Conservation (phyloP, 2,113 vertebrate genomes). For the Athene noctua region DNA sequence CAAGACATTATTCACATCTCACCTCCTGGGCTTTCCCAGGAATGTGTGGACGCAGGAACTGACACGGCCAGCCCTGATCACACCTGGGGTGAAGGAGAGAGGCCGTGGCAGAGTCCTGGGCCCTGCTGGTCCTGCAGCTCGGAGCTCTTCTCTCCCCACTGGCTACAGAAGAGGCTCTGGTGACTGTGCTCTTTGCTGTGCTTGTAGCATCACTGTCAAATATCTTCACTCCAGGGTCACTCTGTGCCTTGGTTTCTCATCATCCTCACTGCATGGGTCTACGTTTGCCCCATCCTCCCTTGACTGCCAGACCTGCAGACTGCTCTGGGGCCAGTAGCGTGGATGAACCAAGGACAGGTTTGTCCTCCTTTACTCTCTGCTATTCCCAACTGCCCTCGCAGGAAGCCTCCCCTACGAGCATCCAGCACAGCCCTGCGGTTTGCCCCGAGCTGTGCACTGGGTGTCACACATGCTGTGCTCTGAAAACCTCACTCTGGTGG, state of each 20-base stretch:
- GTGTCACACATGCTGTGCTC: accelerated
- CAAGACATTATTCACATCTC: neutral
- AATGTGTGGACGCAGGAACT: neutral
- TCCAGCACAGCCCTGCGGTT: neutral
- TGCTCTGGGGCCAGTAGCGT: neutral
- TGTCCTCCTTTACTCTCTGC: neutral
- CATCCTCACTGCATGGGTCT: neutral
- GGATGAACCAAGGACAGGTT: neutral
- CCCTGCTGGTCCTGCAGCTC: neutral
- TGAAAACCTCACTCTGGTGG: neutral
- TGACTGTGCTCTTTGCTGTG: neutral
- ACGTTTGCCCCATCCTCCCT: neutral
- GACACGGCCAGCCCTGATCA: neutral
- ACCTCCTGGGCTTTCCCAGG: neutral
- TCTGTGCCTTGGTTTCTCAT: neutral
- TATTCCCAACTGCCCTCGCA: neutral
- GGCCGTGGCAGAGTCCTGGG: neutral
- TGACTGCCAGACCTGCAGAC: neutral
- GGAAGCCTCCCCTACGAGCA: neutral
- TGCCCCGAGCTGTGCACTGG: neutral
- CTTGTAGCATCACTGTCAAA: neutral
- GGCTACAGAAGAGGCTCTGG: neutral
- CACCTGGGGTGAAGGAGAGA: neutral
- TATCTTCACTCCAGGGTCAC: neutral
- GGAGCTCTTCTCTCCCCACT: neutral